Evolutionary conservation across 2,797 vertebrate species (phyloP), one percentile per base, ranked within the genome.

Genomic region (Saxicola maurus): DNA sequence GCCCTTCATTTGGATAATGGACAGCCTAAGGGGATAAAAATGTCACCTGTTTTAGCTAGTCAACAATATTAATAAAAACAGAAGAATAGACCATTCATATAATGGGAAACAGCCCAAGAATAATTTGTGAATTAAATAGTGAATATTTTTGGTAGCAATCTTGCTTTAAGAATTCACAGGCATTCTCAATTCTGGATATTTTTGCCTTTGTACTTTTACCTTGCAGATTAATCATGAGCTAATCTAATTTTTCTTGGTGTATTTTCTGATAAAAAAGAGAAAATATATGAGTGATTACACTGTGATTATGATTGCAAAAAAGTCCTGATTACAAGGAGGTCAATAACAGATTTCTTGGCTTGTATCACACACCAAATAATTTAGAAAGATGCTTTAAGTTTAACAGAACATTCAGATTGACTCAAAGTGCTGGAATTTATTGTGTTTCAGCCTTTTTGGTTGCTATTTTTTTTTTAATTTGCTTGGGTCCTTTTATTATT

Each of bases 1-100:
- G 97, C 93, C 95, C 92, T 97, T 97, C 97, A 97, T 98, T 97
- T 97, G 94, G 96, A 96, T 97, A 97, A 98, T 97, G 97, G 96
- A 96, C 96, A 97, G 96, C 97, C 96, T 97, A 92, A 95, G 95
- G 97, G 96, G 96, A 97, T 97, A 96, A 96, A 97, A 97, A 96
- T 98, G 97, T 97, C 97, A 97, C 97, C 97, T 98, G 96, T 97
- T 97, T 86, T 95, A 96, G 80, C 91, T 75, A 97, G 95, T 97
- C 93, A 94, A 95, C 96, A 96, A 56, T 95, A 97, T 97, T 97
- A 97, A 97, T 97, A 97, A 97, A 96, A 96, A 6, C 73, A 68
- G 87, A 91, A 94, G 94, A 96, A 94, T 55, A 93, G 91, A 72
- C 95, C 82, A 93, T 94, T 96, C 94, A 93, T 83, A 86, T 71